A percentile compares a stretch with the other conserved stretches of the same genome.
These are phyloP conservation scores for Myopa tessellatipennis DNA, from an alignment of 2,888 invertebrate genomes.

Conservation along the genomic window DNA sequence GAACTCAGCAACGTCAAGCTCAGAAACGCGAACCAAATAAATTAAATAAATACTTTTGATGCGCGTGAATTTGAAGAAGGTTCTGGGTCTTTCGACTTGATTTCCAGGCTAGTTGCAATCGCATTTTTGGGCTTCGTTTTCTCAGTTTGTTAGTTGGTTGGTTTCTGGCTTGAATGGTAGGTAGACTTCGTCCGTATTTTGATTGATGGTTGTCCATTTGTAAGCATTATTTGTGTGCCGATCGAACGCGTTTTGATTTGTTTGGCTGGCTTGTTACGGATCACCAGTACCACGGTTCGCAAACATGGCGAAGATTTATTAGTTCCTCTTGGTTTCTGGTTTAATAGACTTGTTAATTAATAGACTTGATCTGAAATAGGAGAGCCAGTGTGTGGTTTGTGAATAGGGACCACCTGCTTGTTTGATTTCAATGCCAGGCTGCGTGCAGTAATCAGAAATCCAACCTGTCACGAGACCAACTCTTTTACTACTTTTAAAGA, in stretches of 20 bases:
- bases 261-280: slow-evolving; percentile 20
- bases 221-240: slow-evolving; percentile 22
- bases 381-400: not conserved
- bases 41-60: slow-evolving; percentile 34
- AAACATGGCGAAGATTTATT: slow-evolving; percentile 36
- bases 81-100: slow-evolving; percentile 19
- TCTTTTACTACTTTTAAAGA: no score
- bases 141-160: slow-evolving; percentile 1
- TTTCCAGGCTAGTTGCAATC: not conserved
- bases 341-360: slow-evolving; percentile 31
- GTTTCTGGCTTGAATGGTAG: not conserved
- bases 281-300: not conserved
- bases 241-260: slow-evolving; percentile 35
- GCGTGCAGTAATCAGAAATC: no score
- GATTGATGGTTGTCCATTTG: slow-evolving; percentile 35
- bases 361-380: not conserved
- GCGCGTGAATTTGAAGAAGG: slow-evolving; percentile 35
- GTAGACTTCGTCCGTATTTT: slow-evolving; percentile 28
- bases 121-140: slow-evolving; percentile 8
- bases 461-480: no score
- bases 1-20: not conserved
- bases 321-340: not conserved
- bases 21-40: slow-evolving; percentile 23
- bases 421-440: no score
- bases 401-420: not conserved